These are phyloP conservation scores for Geopemphigus sp. DNA, from an alignment of 1,140 invertebrate species.

Conservation along the genomic window DNA sequence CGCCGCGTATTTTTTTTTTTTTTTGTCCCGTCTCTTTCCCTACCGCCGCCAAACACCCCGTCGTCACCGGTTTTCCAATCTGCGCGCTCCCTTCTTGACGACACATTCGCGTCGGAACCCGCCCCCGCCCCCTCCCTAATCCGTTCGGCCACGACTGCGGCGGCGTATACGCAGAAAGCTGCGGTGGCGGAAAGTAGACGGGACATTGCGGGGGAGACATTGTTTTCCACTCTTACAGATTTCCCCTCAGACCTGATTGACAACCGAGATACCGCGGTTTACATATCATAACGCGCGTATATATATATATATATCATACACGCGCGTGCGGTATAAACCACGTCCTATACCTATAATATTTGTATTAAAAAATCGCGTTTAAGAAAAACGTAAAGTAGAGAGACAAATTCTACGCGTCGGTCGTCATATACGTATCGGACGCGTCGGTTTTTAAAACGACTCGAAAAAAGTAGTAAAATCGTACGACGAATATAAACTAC, in stretches of 20 bases:
- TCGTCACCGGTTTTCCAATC: no score
- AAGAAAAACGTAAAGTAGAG: no score
- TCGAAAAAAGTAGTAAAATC: no score
- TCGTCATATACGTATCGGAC: no score
- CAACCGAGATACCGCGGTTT: slow-evolving; percentile 40
- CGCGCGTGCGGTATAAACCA: background rate
- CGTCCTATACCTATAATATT: background rate
- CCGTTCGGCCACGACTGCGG: no score
- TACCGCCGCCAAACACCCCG: no score
- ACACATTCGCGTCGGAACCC: background rate
- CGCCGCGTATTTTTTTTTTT: background rate
- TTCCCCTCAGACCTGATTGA: slow-evolving; percentile 42
- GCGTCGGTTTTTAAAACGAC: no score
- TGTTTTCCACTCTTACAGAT: slow-evolving; percentile 48
- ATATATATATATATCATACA: background rate
- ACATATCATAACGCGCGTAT: slow-evolving; percentile 2
- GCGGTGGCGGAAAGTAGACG: background rate
- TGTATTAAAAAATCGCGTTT: no score
- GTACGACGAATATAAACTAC: no score
- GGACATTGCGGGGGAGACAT: background rate
- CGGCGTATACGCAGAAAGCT: background rate
- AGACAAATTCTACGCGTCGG: no score
- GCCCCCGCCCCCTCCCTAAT: no score
- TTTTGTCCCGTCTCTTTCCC: no score
- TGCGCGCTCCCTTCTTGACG: background rate